Evolutionary conservation across 1,140 invertebrate genomes (phyloP).

Genomic region (Pogonomyrmex californicus): DNA sequence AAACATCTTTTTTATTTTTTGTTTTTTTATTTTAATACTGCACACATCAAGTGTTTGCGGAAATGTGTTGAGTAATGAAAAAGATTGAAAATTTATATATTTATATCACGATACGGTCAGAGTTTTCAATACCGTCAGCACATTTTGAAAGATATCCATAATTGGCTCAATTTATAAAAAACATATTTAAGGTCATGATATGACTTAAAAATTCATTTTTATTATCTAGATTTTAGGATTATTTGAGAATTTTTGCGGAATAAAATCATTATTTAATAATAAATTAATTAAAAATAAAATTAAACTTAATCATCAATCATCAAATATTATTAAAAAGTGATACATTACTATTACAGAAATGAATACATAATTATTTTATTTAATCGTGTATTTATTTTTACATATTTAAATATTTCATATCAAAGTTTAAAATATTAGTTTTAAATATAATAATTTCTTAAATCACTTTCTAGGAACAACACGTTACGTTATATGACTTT

Average conservation of each 20-base stretch:
- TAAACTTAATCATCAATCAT: not conserved
- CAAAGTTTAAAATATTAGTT: not conserved
- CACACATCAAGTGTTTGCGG: no score
- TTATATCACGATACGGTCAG: no score
- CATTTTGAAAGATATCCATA: not conserved
- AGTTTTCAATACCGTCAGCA: not conserved
- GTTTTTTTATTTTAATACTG: not conserved
- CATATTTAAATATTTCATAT: not conserved
- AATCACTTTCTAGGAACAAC: conserved; percentile 4
- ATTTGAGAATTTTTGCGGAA: not conserved
- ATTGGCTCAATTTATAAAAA: not conserved
- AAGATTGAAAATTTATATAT: no score
- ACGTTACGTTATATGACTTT: conserved; percentile 21
- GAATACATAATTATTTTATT: not conserved
- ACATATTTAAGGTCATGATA: not conserved
- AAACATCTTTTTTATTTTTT: not conserved
- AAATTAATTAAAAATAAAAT: not conserved
- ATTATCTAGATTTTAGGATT: not conserved
- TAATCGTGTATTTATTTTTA: not conserved
- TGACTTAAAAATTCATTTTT: not conserved
- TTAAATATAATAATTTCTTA: not conserved
- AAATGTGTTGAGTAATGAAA: no score
- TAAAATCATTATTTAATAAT: not conserved
- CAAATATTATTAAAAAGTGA: not conserved
- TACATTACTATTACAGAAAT: not conserved